Base-by-base conservation (phyloP, 2,888 invertebrate genomes). In the Stenotaenia linearis region DNA sequence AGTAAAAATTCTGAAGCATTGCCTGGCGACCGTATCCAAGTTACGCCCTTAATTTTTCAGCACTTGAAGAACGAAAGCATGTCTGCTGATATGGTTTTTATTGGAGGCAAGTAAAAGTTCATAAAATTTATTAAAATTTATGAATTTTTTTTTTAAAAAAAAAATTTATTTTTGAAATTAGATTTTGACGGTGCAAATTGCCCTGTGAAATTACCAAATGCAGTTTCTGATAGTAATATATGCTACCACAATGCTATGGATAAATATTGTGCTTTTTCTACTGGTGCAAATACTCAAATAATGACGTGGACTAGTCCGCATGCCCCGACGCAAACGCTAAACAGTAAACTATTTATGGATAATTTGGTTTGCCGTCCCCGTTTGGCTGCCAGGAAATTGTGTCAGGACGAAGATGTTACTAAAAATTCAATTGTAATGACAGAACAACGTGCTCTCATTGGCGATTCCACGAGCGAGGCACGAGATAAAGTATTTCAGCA, bases 311-410 rank as follows among this genome's bases (percentile, higher is more conserved):
- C 69, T 69, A 69, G 69, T 69, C 69, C 69, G 25, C 23, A 69
- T 10, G 25, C 4, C 69, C 25, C 69, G 12, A 5, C 45, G 4
- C 12, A 5, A 69, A 69, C 69, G 15, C 10, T 23, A 25, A 15
- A 69, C 69, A 69, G 25, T 69, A 69, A 69, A 69, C 69, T 69
- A 69, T 69, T 69, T 69, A 69, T 28, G 69, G 69, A 69, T 69
- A 69, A 69, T n/a, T 69, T 28, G 69, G 69, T 69, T 28, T 69
- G 69, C 69, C 28, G 28, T 10, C 25, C 69, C 15, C 69, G 25
- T 69, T 69, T 69, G 23, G 69, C 28, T 69, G 23, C 69, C 69
- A 69, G 69, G 25, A 69, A 69, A 69, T 69, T 23, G 69, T 69
- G 69, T 69, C 28, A 69, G 69, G 25, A 69, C 10, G 28, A 69